Conservation (phyloP, 2,888 invertebrate genomes). For the Pyrochroa serraticornis region DNA sequence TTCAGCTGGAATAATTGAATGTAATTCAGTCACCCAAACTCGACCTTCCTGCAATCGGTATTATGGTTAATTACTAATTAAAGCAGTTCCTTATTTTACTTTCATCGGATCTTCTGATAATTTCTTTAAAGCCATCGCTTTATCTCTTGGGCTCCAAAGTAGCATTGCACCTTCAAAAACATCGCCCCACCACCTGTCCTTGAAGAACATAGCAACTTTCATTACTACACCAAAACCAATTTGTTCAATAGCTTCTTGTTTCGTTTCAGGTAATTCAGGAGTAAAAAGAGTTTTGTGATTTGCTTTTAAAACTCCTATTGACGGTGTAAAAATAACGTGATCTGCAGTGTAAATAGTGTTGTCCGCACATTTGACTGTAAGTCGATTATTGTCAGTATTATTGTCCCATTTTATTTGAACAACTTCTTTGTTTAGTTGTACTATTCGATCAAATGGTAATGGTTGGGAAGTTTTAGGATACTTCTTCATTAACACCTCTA, state of each 20-base stretch:
- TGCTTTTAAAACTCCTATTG: slow-evolving; percentile 43
- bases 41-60: slow-evolving; percentile 24
- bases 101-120: slow-evolving; percentile 41
- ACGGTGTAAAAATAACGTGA: slow-evolving; percentile 66
- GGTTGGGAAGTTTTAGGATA: slow-evolving; percentile 34
- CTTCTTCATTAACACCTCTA: slow-evolving; percentile 65
- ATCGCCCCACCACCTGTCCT: slow-evolving; percentile 36
- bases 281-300: slow-evolving; percentile 33
- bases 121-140: too few species aligned
- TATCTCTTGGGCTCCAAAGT: slow-evolving; percentile 39
- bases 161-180: slow-evolving; percentile 22
- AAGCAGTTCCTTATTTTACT: slow-evolving; percentile 14
- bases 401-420: slow-evolving; percentile 32
- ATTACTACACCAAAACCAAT: slow-evolving; percentile 40
- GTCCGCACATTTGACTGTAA: slow-evolving; percentile 56
- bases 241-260: slow-evolving; percentile 35
- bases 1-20: slow-evolving; percentile 22
- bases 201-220: slow-evolving; percentile 39
- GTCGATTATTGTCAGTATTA: slow-evolving; percentile 7
- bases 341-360: slow-evolving; percentile 61
- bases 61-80: slow-evolving; percentile 46
- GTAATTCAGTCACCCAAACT: slow-evolving; percentile 32
- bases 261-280: slow-evolving; percentile 36
- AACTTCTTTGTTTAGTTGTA: slow-evolving; percentile 39
- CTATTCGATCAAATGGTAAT: slow-evolving; percentile 41